Evolutionary conservation across 2,113 vertebrate species (phyloP), one percentile per base, ranked within the genome.

Genomic region (Nothobranchius furzeri): DNA sequence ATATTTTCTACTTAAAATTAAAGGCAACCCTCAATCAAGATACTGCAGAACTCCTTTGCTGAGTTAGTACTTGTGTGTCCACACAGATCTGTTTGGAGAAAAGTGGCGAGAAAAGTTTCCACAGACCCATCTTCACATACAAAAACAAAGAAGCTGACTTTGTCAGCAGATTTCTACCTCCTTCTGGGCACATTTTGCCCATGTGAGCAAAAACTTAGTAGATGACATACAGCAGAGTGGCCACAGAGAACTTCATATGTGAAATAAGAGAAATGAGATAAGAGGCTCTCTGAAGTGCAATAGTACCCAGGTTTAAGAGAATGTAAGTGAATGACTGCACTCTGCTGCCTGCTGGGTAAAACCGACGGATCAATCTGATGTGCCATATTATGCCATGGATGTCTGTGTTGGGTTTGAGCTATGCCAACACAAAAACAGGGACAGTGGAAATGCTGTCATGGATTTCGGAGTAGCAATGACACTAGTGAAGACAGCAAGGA

Each of bases 341-440:
- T 56, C 36, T 24, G 62, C 40, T 57, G 57, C 59, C 60, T 24
- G 73, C 25, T 15, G 79, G 62, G 62, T 50, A 37, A 75, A 75
- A 63, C 5, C 64, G 60, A 64, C n/a, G 67, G 42, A 46, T 64
- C 78, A 84, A 87, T 85, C 62, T 79, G 82, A 88, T 88, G 85
- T 86, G 87, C 85, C 89, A 88, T 77, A 87, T 85, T 80, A 79
- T 83, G 64, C 73, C 15, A 77, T 40, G 85, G 45, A 60, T 46
- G 86, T 76, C 83, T 81, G 74, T 13, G 20, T 46, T 50, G 58
- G 68, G 88, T 89, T 85, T 85, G 85, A 69, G 84, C 78, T 37
- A 60, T 47, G 81, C 76, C 89, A 68, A 66, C 87, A 84, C 70
- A 73, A 64, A 71, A 64, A 30, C 57, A 55, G 73, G 60, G 79